Base-by-base conservation (phyloP, 2,888 invertebrate species). In the Boloria selene region DNA sequence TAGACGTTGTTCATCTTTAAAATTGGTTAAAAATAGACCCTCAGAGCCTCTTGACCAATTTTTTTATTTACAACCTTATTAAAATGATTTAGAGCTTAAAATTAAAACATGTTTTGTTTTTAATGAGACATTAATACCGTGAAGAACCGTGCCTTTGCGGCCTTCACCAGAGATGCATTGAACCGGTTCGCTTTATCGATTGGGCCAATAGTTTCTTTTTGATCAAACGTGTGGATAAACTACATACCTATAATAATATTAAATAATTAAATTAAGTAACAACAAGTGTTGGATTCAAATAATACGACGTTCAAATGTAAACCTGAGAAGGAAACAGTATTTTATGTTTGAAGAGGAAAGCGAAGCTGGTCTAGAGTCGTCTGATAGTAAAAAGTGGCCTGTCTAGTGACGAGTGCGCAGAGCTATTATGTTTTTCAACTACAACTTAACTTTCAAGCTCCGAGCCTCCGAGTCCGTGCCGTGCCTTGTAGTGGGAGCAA, bases 401-500 rank as follows among this genome's bases (percentile, higher is more conserved):
- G 68, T 68, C 71, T 73, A 72, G 75, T 63, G 75, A 77, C 84
- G 82, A 79, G 82, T 78, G 76, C 76, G 81, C 81, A 79, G 81
- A 74, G 78, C 84, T 86, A 81, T 80, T 82, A 78, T 83, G 82
- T 85, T 85, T 84, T 81, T 80, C 73, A 81, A 86, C 83, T 72
- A 73, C 70, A 72, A 73, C 65, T 74, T 84, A 86, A 88, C 88
- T 88, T 90, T 85, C 83, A 86, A 90, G 88, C 87, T 88, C 77
- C 77, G 83, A 82, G 83, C 78, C 82, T 86, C 65, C 52, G 84
- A 88, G 89, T 88, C 88, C 88, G 89, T 86, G 75, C 87, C 87
- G 84, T 84, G 85, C 85, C 87, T 87, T 85, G 89, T 90, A 90
- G 92, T 92, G 92, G 92, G 91, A 91, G 88, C 88, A 89, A 91